phyloP scores from a whole-genome alignment of 2,113 vertebrate species.

The Amia ocellicauda region DNA sequence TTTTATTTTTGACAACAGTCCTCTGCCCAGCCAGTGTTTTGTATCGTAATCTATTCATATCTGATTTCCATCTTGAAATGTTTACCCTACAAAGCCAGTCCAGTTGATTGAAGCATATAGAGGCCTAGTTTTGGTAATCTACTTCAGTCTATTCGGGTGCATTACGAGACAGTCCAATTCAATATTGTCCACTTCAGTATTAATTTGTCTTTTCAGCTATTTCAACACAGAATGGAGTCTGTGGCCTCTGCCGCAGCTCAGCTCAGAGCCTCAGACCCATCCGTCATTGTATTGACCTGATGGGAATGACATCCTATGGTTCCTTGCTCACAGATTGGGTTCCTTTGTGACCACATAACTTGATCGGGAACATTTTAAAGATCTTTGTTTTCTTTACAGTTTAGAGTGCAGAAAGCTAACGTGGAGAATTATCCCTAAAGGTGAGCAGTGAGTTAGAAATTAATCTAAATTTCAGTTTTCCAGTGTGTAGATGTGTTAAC shows the following conservation, averaged over 20 bases:
- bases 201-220: slow-evolving; percentile 52
- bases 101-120: slow-evolving; percentile 25
- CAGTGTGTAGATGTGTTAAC: background rate
- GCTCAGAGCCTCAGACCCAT: slow-evolving; percentile 50
- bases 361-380: slow-evolving; percentile 27
- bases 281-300: slow-evolving; percentile 54
- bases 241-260: slow-evolving; percentile 40
- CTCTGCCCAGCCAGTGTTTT: background rate
- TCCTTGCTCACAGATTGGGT: slow-evolving; percentile 31
- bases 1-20: background rate
- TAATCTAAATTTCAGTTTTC: background rate
- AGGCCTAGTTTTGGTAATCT: slow-evolving; percentile 36
- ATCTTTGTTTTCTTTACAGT: slow-evolving; percentile 7
- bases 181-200: slow-evolving; percentile 43
- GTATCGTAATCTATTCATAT: slow-evolving; percentile 38
- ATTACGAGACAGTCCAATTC: slow-evolving; percentile 40
- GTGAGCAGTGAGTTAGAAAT: background rate
- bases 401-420: too few species aligned
- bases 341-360: slow-evolving; percentile 32
- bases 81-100: slow-evolving; percentile 22
- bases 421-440: too few species aligned
- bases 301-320: slow-evolving; percentile 36
- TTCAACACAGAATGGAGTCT: slow-evolving; percentile 39
- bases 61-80: slow-evolving; percentile 47
- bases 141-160: slow-evolving; percentile 50